Percentiles rank a stretch among this genome's conserved stretches.
These are phyloP conservation scores for Apostichopus japonicus DNA, from an alignment of 35 echinoderm and acorn worm species.

Conservation along the genomic window DNA sequence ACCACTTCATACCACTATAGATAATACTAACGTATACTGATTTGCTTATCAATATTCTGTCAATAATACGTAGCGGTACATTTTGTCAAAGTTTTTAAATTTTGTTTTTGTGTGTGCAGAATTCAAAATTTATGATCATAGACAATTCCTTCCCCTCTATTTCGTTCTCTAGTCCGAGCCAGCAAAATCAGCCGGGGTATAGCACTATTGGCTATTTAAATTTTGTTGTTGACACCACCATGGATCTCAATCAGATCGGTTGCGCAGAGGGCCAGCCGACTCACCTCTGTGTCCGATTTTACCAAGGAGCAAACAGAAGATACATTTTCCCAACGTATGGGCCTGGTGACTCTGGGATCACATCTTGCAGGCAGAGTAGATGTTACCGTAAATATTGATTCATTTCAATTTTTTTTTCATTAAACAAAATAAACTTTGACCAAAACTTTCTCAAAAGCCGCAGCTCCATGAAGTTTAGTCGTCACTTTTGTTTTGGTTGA, in stretches of 20 bases:
- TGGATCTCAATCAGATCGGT: constrained; percentile 10
- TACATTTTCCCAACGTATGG: neutral
- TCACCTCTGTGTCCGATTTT: constrained; percentile 1
- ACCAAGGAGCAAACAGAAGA: neutral
- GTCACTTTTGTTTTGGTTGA: no score
- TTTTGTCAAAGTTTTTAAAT: no score
- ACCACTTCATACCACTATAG: no score
- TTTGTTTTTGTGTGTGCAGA: no score
- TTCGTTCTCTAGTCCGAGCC: neutral
- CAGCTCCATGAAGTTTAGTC: no score
- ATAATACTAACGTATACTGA: no score
- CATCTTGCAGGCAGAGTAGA: neutral
- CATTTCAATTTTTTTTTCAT: no score
- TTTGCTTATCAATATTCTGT: no score
- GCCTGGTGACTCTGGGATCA: neutral
- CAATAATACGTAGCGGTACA: no score
- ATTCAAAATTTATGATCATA: no score
- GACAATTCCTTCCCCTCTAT: neutral
- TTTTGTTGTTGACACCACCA: neutral
- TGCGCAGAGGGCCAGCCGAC: constrained; percentile 3
- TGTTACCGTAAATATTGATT: neutral
- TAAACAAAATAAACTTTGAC: no score
- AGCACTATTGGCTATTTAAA: neutral
- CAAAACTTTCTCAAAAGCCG: no score
- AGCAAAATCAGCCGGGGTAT: neutral